phyloP scores from a whole-genome alignment of 2,113 vertebrate genomes.

The Pseudois nayaur region DNA sequence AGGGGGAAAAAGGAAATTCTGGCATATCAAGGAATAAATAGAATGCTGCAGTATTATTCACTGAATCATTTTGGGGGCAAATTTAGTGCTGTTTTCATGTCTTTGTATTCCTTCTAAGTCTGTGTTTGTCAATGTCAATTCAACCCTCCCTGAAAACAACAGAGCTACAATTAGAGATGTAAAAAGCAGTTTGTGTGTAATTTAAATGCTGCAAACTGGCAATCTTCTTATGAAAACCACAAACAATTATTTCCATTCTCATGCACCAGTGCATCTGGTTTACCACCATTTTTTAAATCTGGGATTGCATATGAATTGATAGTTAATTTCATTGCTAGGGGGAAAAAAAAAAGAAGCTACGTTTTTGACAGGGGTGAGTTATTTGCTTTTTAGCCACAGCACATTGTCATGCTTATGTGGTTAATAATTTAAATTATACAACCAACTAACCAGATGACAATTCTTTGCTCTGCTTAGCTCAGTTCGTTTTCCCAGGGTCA shows the following conservation, averaged over 20 bases:
- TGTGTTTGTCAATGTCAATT: constrained; percentile 75
- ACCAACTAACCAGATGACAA: constrained; percentile 44
- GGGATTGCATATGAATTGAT: constrained; percentile 62
- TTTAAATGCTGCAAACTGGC: constrained; percentile 75
- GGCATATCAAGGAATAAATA: constrained; percentile 51
- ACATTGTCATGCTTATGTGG: constrained; percentile 12
- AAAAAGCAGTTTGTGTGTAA: constrained; percentile 74
- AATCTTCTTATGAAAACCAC: constrained; percentile 76
- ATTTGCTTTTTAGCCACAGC: constrained; percentile 60
- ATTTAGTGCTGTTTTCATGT: constrained; percentile 63
- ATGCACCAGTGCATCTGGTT: constrained; percentile 62
- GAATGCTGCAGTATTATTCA: constrained; percentile 47
- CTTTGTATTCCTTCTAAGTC: constrained; percentile 69
- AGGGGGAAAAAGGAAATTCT: background rate
- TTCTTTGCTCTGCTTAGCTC: constrained; percentile 36
- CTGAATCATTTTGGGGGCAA: constrained; percentile 65
- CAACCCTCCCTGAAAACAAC: constrained; percentile 74
- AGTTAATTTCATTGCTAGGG: constrained; percentile 64
- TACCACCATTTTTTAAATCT: constrained; percentile 47
- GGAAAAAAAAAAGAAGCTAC: background rate
- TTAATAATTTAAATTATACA: constrained; percentile 47
- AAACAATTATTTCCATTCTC: constrained; percentile 73
- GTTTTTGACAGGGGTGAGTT: constrained; percentile 58
- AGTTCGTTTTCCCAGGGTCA: background rate
- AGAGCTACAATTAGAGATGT: constrained; percentile 77